These are phyloP conservation scores for Phaedon cochleariae DNA, from an alignment of 2,888 invertebrate genomes.

Conservation along the genomic window DNA sequence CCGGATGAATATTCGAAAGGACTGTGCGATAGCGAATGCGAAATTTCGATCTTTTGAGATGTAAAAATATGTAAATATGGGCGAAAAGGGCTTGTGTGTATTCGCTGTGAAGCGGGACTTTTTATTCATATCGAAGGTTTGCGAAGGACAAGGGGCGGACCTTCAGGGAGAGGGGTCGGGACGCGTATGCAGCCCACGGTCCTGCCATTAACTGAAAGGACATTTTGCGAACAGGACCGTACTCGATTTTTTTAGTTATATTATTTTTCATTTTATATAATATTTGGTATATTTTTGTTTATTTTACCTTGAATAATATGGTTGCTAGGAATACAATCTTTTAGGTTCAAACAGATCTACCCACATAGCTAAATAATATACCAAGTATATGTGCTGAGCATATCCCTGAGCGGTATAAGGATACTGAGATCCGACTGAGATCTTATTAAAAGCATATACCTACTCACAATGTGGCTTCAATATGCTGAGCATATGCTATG, in stretches of 20 bases:
- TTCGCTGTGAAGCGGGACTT: conserved; percentile 29
- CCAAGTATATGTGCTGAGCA: too few relatives aligned
- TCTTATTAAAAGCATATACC: too few relatives aligned
- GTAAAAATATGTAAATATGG: conserved; percentile 61
- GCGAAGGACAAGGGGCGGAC: background rate
- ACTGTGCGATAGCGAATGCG: conserved; percentile 26
- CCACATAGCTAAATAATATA: too few relatives aligned
- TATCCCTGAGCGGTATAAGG: too few relatives aligned
- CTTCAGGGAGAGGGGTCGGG: conserved; percentile 2
- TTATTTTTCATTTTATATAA: too few relatives aligned
- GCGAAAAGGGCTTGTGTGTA: conserved; percentile 49
- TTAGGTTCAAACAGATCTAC: too few relatives aligned
- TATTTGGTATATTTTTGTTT: too few relatives aligned
- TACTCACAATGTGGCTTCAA: too few relatives aligned
- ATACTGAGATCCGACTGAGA: too few relatives aligned
- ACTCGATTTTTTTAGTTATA: background rate
- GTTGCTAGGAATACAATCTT: too few relatives aligned
- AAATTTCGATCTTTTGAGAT: conserved; percentile 46
- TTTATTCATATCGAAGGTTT: conserved; percentile 37
- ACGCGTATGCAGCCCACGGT: background rate
- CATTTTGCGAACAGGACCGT: background rate
- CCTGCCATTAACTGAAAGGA: background rate
- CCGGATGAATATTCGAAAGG: conserved; percentile 50
- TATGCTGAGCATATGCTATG: too few relatives aligned
- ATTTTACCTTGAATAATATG: too few relatives aligned